Evolutionary conservation across 2,888 invertebrate species (phyloP).

Genomic region (Philereme vetulata): DNA sequence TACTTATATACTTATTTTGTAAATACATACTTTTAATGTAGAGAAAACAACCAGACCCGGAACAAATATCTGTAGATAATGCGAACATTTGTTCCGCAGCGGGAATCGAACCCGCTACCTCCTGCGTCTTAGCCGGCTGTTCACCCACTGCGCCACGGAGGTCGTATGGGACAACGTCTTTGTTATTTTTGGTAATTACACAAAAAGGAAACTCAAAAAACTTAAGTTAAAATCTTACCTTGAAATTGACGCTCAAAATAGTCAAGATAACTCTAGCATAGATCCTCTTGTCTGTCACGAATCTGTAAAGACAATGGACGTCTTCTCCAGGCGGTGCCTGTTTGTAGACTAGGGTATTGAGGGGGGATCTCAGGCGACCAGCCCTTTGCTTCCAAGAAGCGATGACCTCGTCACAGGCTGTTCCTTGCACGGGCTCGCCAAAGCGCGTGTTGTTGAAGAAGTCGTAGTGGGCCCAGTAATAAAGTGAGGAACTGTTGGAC

Average conservation of each 20-base stretch:
- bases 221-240: slow-evolving; percentile 69
- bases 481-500: slow-evolving; percentile 89
- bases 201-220: too few relatives aligned
- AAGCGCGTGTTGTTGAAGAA: slow-evolving; percentile 96
- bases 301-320: slow-evolving; percentile 92
- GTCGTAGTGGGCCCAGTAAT: slow-evolving; percentile 97
- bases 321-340: slow-evolving; percentile 88
- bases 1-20: too few relatives aligned
- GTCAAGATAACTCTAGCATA: slow-evolving; percentile 92
- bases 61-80: too few relatives aligned
- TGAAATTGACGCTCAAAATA: slow-evolving; percentile 91
- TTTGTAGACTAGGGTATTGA: slow-evolving; percentile 94
- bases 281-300: slow-evolving; percentile 91
- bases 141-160: too few relatives aligned
- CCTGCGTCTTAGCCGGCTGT: too few relatives aligned
- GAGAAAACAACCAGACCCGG: too few relatives aligned
- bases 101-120: too few relatives aligned
- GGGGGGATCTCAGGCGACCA: slow-evolving; percentile 91
- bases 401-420: slow-evolving; percentile 94
- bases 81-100: too few relatives aligned
- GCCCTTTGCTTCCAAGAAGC: slow-evolving; percentile 92
- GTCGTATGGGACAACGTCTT: too few relatives aligned
- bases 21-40: too few relatives aligned
- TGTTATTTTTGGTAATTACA: too few relatives aligned
- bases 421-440: slow-evolving; percentile 91